Evolutionary conservation across 2,797 vertebrate genomes (phyloP).

Genomic region (Rhodeus uyekii): DNA sequence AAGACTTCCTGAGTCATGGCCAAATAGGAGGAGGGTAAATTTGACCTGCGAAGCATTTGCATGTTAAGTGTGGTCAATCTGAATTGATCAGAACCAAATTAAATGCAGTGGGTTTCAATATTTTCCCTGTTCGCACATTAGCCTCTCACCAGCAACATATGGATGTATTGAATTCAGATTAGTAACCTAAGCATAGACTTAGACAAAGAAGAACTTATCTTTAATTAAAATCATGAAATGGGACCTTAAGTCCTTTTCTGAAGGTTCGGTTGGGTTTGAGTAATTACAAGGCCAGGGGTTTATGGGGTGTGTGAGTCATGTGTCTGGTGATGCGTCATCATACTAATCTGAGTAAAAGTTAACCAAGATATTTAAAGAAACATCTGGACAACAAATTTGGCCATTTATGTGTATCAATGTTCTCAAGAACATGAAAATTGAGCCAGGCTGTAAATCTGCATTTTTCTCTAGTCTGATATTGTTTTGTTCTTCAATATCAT

Average conservation of each 20-base stretch:
- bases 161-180: conserved; percentile 96
- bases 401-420: too few relatives aligned
- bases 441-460: background rate
- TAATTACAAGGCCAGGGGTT: conserved; percentile 38
- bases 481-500: background rate
- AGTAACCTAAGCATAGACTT: conserved; percentile 87
- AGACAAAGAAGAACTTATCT: conserved; percentile 93
- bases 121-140: conserved; percentile 88
- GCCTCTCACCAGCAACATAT: conserved; percentile 86
- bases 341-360: background rate
- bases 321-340: background rate
- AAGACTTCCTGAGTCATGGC: conserved; percentile 61
- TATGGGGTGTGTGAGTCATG: background rate
- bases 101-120: conserved; percentile 89
- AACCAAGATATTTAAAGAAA: background rate
- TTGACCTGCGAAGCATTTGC: conserved; percentile 85
- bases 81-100: conserved; percentile 91
- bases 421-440: background rate
- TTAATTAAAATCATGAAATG: conserved; percentile 98
- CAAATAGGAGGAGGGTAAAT: conserved; percentile 71
- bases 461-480: background rate
- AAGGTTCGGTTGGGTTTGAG: conserved; percentile 45
- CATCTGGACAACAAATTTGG: background rate
- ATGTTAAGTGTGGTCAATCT: conserved; percentile 96
- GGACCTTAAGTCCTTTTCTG: conserved; percentile 73